A percentile compares a stretch with the other conserved stretches of the same genome.
Evolutionary conservation across 2,888 invertebrate genomes (phyloP).

Genomic region (Lycocerus yunnanus): DNA sequence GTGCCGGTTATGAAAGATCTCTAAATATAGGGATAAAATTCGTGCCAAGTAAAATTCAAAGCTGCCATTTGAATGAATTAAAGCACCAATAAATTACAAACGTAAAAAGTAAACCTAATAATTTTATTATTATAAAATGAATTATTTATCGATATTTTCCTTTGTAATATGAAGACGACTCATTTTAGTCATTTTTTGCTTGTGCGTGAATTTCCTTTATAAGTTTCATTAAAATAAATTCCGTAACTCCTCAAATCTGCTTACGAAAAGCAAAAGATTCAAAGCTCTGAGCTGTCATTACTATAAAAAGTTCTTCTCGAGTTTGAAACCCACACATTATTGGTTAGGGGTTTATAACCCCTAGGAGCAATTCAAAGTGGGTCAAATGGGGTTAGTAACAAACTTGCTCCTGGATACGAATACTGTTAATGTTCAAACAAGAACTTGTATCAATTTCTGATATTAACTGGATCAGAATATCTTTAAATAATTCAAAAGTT

Average conservation of each 20-base stretch:
- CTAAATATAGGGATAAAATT: constrained; percentile 18
- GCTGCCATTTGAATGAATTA: constrained; percentile 3
- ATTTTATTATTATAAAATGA: background rate
- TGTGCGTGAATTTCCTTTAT: background rate
- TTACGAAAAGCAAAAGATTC: constrained; percentile 13
- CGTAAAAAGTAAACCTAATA: background rate
- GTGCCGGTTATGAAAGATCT: constrained; percentile 8
- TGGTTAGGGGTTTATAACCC: constrained; percentile 24
- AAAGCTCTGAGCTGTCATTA: constrained; percentile 19
- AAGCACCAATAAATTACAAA: background rate
- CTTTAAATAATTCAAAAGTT: background rate
- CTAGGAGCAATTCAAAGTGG: constrained; percentile 22
- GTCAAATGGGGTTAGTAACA: constrained; percentile 21
- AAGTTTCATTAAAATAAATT: constrained; percentile 4
- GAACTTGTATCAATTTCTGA: constrained; percentile 24
- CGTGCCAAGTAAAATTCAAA: constrained; percentile 12
- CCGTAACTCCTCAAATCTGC: constrained; percentile 5
- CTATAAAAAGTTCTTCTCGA: constrained; percentile 20
- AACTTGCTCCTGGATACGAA: constrained; percentile 14
- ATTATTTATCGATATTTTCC: background rate
- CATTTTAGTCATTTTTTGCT: background rate
- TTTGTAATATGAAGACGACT: background rate
- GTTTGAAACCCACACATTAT: constrained; percentile 23
- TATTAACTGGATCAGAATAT: constrained; percentile 8
- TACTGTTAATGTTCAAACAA: constrained; percentile 13